Conservation (phyloP, 1,140 invertebrate genomes). For the Coptotermes formosanus region DNA sequence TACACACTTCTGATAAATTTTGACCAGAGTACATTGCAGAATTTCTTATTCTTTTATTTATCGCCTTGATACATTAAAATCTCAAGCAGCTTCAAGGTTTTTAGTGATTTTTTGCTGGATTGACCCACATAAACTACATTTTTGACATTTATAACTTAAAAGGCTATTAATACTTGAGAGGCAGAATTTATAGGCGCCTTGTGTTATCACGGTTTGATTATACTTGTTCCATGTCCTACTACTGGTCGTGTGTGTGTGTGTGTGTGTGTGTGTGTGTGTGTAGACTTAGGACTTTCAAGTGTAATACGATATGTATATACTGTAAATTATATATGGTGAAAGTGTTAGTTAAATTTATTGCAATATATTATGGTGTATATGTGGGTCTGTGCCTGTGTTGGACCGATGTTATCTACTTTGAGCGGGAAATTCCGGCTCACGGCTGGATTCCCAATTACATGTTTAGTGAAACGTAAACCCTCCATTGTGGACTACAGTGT, state of each 20-base stretch:
- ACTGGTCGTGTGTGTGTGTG: background rate
- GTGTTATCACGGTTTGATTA: background rate
- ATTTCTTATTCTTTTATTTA: too few relatives aligned
- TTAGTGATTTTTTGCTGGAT: background rate
- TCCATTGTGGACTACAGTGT: background rate
- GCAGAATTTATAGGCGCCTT: background rate
- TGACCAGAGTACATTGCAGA: too few relatives aligned
- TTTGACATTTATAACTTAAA: background rate
- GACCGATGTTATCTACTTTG: background rate
- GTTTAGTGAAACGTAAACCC: conserved; percentile 5
- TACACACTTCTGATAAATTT: too few relatives aligned
- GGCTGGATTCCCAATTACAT: background rate
- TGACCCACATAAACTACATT: background rate
- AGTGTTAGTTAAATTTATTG: conserved; percentile 10
- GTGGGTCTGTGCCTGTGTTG: background rate
- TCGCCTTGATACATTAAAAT: too few relatives aligned
- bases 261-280: background rate
- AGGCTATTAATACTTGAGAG: background rate
- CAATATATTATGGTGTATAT: background rate
- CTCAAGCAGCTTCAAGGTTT: too few relatives aligned
- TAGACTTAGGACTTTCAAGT: background rate
- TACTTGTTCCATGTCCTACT: background rate
- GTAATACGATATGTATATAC: background rate
- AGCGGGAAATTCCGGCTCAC: background rate
- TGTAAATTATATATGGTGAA: background rate